A percentile compares a stretch with the other conserved stretches of the same genome.
Evolutionary conservation across 2,888 invertebrate species (phyloP).

Genomic region (Drosophila greeni): DNA sequence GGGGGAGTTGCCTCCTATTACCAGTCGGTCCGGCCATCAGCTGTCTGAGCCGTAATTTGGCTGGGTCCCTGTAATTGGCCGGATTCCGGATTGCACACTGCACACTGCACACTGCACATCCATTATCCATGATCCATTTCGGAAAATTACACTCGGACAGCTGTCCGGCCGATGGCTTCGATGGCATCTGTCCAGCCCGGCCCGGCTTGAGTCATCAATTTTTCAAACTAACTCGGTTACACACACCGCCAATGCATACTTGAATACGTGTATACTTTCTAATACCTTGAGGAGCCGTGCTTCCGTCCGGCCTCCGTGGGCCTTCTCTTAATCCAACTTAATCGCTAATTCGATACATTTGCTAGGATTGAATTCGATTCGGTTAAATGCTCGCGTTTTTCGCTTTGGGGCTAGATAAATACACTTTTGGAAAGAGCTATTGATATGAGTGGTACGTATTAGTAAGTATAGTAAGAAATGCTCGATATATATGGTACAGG

Average conservation of each 20-base stretch:
- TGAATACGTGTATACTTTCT: slow-evolving; percentile 20
- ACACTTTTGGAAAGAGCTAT: slow-evolving; percentile 58
- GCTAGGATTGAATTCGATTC: slow-evolving; percentile 43
- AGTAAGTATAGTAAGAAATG: slow-evolving; percentile 26
- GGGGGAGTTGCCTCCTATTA: slow-evolving; percentile 16
- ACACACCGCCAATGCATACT: slow-evolving; percentile 18
- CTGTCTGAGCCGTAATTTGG: slow-evolving; percentile 48
- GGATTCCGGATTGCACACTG: slow-evolving; percentile 22
- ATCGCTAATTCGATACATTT: slow-evolving; percentile 53
- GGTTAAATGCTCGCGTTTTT: slow-evolving; percentile 29
- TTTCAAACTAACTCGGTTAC: slow-evolving; percentile 45
- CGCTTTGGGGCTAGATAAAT: slow-evolving; percentile 28
- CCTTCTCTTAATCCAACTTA: slow-evolving; percentile 35
- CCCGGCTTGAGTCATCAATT: slow-evolving; percentile 29
- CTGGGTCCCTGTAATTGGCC: slow-evolving; percentile 34
- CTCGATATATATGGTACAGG: slow-evolving; percentile 32
- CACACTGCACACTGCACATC: slow-evolving; percentile 28
- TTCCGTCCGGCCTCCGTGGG: slow-evolving; percentile 2
- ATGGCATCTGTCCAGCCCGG: slow-evolving; percentile 28
- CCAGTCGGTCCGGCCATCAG: slow-evolving; percentile 43
- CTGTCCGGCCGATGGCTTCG: slow-evolving; percentile 51
- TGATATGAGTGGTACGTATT: slow-evolving; percentile 55
- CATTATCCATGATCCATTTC: slow-evolving; percentile 62
- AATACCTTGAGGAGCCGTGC: slow-evolving; percentile 14
- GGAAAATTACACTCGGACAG: slow-evolving; percentile 57